Conservation (phyloP, 1,140 invertebrate species). For the Scaptomyza hsui region DNA sequence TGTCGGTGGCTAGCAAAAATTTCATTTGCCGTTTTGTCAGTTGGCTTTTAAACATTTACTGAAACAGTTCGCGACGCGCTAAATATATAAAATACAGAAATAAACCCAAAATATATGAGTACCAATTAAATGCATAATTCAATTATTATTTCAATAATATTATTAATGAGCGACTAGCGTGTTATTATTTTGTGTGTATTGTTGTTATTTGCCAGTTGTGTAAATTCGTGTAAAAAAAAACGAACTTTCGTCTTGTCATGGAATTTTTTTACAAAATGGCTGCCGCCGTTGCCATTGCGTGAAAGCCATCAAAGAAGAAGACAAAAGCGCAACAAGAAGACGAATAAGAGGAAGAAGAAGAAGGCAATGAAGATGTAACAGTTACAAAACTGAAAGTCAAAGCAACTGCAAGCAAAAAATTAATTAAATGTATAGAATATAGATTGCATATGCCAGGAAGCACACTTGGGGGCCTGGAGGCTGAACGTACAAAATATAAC, state of each 20-base stretch:
- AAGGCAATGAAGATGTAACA: slow-evolving; percentile 14
- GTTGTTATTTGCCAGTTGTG: background rate
- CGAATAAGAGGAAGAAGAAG: background rate
- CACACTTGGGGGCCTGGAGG: slow-evolving; percentile 54
- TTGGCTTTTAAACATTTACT: slow-evolving; percentile 83
- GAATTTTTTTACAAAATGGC: slow-evolving; percentile 52
- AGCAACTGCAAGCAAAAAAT: slow-evolving; percentile 3
- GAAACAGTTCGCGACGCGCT: slow-evolving; percentile 76
- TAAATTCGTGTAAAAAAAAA: slow-evolving; percentile 5
- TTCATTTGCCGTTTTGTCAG: slow-evolving; percentile 76
- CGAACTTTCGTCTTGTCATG: slow-evolving; percentile 22
- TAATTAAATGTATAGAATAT: slow-evolving; percentile 4
- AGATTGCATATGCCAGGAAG: slow-evolving; percentile 56
- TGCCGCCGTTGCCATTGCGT: slow-evolving; percentile 42
- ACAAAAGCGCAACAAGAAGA: slow-evolving; percentile 1
- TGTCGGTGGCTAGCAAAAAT: slow-evolving; percentile 51
- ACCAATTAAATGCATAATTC: slow-evolving; percentile 26
- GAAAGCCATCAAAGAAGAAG: slow-evolving; percentile 32
- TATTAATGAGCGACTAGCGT: slow-evolving; percentile 21
- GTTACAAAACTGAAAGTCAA: slow-evolving; percentile 1
- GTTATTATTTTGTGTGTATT: slow-evolving; percentile 6
- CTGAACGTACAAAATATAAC: slow-evolving; percentile 45
- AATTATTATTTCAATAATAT: slow-evolving; percentile 32
- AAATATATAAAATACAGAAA: slow-evolving; percentile 31
- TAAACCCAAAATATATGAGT: background rate